Evolutionary conservation across 2,888 invertebrate genomes (phyloP), one percentile per base, ranked within the genome.

Genomic region (Andrena hattorfiana): DNA sequence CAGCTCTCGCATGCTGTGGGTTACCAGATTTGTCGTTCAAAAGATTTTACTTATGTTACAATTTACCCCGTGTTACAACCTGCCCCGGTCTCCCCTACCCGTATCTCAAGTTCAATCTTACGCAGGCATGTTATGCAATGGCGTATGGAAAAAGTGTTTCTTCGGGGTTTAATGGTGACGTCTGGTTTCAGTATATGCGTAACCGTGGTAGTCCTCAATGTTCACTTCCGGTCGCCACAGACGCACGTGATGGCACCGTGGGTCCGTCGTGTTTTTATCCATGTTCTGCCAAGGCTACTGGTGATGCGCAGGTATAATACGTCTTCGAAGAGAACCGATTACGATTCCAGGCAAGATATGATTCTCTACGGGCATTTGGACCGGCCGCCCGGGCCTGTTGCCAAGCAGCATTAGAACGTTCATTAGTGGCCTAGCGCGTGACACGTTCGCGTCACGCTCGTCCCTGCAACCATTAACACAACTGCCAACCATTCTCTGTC

Each of bases 231-330:
- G 80, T 99, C 98, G 89, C 99, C 99, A 87, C 98, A 99, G 94
- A 99, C 99, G 86, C 99, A 99, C 95, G 97, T 97, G 89, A 99
- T 99, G 99, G 97, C 99, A 85, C 98, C 97, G 73, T 99, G 99
- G 99, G 98, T 99, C 92, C 97, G 98, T 88, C 96, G 98, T 89
- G 97, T 99, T 92, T 99, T 99, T 96, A 98, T 99, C 93, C 98
- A 99, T 95, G 97, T 99, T 94, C 96, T 99, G 94, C 99, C 99
- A 91, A 96, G 98, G 90, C 96, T 99, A 93, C 95, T 99, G 92
- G 97, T 98, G 92, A 99, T 99, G 98, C 96, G 98, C 92, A 96
- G 98, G 93, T 94, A 91, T 87, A 87, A 88, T 86, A 88, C 87
- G 86, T 83, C 87, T 78, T 75, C 87, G 86, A 87, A 88, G 87